A percentile compares a stretch with the other conserved stretches of the same genome.
These are phyloP conservation scores for Aethina tumida DNA, from an alignment of 1,140 invertebrate genomes.

Conservation along the genomic window DNA sequence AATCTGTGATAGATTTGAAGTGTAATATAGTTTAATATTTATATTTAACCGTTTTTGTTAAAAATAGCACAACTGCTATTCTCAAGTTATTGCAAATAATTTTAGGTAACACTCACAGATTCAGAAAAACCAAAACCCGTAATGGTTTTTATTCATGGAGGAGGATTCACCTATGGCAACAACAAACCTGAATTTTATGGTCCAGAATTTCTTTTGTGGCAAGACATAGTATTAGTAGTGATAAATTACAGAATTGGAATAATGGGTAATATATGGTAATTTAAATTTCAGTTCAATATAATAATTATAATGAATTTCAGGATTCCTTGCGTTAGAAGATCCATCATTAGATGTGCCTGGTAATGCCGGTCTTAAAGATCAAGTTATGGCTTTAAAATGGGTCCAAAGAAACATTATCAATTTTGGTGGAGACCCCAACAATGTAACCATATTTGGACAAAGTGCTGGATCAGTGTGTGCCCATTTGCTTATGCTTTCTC, in stretches of 20 bases:
- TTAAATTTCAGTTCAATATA: neutral
- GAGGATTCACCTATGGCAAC: slow-evolving; percentile 47
- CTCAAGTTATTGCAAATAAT: no score
- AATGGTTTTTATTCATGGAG: slow-evolving; percentile 60
- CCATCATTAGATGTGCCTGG: slow-evolving; percentile 39
- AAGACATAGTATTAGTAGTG: slow-evolving; percentile 40
- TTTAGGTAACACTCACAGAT: no score
- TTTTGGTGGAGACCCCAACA: slow-evolving; percentile 41
- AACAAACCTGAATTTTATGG: slow-evolving; percentile 42
- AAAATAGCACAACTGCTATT: no score
- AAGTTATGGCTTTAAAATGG: slow-evolving; percentile 47
- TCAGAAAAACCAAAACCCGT: slow-evolving; percentile 40
- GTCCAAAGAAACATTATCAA: slow-evolving; percentile 42
- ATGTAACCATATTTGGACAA: slow-evolving; percentile 40
- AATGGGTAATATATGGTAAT: slow-evolving; percentile 26
- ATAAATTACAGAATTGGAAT: slow-evolving; percentile 42
- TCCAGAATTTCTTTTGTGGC: slow-evolving; percentile 53
- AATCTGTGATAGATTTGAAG: no score
- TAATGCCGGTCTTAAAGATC: slow-evolving; percentile 55
- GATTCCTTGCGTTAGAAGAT: slow-evolving; percentile 32
- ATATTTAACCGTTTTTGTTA: no score
- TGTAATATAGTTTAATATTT: no score
- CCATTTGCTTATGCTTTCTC: slow-evolving; percentile 22
- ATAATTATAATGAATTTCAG: slow-evolving; percentile 14
- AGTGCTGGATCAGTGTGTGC: slow-evolving; percentile 39